Evolutionary conservation across 2,113 vertebrate genomes (phyloP), one percentile per base, ranked within the genome.

Genomic region (Stercorarius parasiticus): DNA sequence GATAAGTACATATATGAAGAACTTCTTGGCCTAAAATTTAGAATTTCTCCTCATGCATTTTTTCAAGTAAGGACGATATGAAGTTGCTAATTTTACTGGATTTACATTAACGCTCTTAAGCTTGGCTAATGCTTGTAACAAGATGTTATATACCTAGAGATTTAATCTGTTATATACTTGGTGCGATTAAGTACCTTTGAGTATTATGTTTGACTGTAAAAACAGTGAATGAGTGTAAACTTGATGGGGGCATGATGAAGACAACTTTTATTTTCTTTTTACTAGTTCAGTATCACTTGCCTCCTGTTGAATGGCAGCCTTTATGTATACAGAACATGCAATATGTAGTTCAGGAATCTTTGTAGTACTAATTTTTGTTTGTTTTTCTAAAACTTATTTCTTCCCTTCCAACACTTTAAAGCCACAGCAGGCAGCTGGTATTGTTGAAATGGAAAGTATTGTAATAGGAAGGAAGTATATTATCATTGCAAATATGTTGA

Each of bases 41-140:
- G 98, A 64, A 99, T 99, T 94, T 99, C 99, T 61, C 99, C 99
- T 50, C 99, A 99, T 62, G 99, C 99, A 3, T 99, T 99, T 97
- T 99, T 99, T 97, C 99, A 99, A 98, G 99, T 99, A 97, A 88
- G 90, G 69, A 36, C 76, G n/a, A 59, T 69, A 23, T 0, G 0
- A 58, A 66, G 42, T 70, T 93, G 38, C 47, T 85, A 9, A 47
- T 84, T 85, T 73, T 69, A 50, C 38, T 83, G 36, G 11, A 64
- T 84, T 88, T 90, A 34, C 23, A 36, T 59, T 78, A 69, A 43
- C 47, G 36, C 17, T 52, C 71, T 69, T 52, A 47, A 56, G 16
- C 15, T 86, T 80, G 81, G 56, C 25, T 93, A 58, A 65, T 17
- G 21, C 29, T 14, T 38, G 26, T 53, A 72, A 71, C 11, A 67